Evolutionary conservation across 2,797 vertebrate genomes (phyloP), one percentile per base, ranked within the genome.

Genomic region (Amphiprion clarkii): DNA sequence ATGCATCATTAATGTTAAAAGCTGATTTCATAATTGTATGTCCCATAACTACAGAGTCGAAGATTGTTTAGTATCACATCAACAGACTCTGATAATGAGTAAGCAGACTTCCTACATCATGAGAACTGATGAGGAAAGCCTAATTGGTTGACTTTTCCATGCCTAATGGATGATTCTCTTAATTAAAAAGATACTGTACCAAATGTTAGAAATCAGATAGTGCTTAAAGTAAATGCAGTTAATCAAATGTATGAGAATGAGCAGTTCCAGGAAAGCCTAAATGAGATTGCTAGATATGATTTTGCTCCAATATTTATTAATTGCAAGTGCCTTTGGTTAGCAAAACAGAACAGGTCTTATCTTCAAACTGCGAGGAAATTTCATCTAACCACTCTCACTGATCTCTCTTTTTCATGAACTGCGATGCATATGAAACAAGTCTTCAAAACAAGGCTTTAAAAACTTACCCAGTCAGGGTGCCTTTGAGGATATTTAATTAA

Each of bases 401-500:
- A 94, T 98, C 96, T 97, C 96, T 94, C 93, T 95, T 96, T 96
- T 97, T 96, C 95, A 96, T 96, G 96, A 98, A 98, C 96, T 95
- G 96, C 94, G 95, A 95, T 96, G 96, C 96, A 96, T 96, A 96
- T 98, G 96, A 98, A 98, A 99, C 96, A 97, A 98, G 97, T 97
- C 97, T 99, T 99, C 97, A 98, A 97, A 99, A 98, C 97, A 98
- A 98, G 96, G 97, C 96, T 96, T 97, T 98, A 97, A 99, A 99
- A 98, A 98, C 96, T 96, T 96, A 98, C 97, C 96, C 96, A 99
- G 98, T 99, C 98, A 99, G 98, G 98, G 98, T 99, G 98, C 98
- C 98, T 99, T 99, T 99, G 98, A 99, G 98, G 98, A 99, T 99
- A 99, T 99, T 99, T 99, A 99, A 99, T 99, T 99, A 99, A 99